phyloP scores from a whole-genome alignment of 1,140 invertebrate genomes.

The Himalopsyche phryganea region DNA sequence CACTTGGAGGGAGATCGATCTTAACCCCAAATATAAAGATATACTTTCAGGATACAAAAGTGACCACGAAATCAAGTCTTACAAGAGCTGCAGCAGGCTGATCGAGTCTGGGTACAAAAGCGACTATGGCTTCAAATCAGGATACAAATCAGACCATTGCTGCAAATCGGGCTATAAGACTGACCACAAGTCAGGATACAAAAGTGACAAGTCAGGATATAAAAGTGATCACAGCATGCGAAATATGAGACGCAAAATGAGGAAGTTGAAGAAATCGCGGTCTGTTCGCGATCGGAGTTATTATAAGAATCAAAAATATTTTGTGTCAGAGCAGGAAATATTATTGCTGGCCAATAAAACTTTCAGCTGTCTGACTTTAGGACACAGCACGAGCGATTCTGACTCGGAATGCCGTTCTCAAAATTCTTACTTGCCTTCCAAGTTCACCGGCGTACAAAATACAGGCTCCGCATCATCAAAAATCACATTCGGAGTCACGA shows the following conservation, averaged over 20 bases:
- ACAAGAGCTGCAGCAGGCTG: constrained; percentile 55
- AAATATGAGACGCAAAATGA: constrained; percentile 50
- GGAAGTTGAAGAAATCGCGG: constrained; percentile 52
- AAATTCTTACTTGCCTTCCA: constrained; percentile 25
- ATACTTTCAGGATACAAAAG: constrained; percentile 57
- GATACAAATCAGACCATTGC: constrained; percentile 53
- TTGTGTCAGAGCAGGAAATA: constrained; percentile 53
- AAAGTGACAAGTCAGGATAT: constrained; percentile 56
- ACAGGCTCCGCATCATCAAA: constrained; percentile 13
- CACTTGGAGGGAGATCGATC: constrained; percentile 59
- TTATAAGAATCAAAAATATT: constrained; percentile 54
- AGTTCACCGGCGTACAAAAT: constrained; percentile 21
- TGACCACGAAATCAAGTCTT: constrained; percentile 54
- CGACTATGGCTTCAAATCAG: constrained; percentile 53
- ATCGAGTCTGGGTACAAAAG: constrained; percentile 59
- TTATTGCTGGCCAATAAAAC: constrained; percentile 49
- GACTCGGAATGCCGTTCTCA: constrained; percentile 42
- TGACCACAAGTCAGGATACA: constrained; percentile 58
- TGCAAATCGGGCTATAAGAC: constrained; percentile 57
- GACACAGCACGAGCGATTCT: constrained; percentile 50
- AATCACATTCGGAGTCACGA: constrained; percentile 21
- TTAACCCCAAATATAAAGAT: constrained; percentile 58
- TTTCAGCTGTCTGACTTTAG: constrained; percentile 47
- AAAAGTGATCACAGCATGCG: constrained; percentile 58
- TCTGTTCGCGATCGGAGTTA: constrained; percentile 51